phyloP scores from a whole-genome alignment of 2,113 vertebrate genomes.

The Lates calcarifer region DNA sequence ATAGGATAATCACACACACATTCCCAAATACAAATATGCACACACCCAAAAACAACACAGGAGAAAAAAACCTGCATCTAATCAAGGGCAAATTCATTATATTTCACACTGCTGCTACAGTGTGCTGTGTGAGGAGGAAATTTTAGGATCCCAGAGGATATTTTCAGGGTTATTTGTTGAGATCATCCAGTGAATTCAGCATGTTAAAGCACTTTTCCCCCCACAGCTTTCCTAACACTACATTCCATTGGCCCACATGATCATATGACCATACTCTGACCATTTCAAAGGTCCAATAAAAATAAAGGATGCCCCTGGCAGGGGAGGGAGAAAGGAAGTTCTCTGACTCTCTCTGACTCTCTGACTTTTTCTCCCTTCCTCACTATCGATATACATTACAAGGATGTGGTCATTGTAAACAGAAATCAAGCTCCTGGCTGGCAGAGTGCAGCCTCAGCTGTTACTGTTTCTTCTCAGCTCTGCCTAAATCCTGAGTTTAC shows the following conservation, averaged over 20 bases:
- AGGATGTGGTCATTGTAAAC: conserved; percentile 59
- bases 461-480: conserved; percentile 19
- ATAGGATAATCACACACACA: neutral
- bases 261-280: conserved; percentile 82
- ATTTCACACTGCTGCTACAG: neutral
- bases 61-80: neutral
- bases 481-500: conserved; percentile 13
- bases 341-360: conserved; percentile 36
- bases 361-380: conserved; percentile 36
- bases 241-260: conserved; percentile 70
- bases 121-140: neutral
- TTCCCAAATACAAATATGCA: neutral
- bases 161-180: conserved; percentile 54
- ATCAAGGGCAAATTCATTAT: neutral
- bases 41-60: neutral
- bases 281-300: conserved; percentile 79
- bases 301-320: conserved; percentile 56
- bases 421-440: conserved; percentile 7
- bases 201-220: conserved; percentile 54
- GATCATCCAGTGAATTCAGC: conserved; percentile 63
- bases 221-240: conserved; percentile 34
- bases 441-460: conserved; percentile 23
- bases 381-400: conserved; percentile 37
- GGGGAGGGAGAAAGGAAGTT: conserved; percentile 64
- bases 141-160: conserved; percentile 29